Evolutionary conservation across 2,113 vertebrate species (phyloP).

Genomic region (Ranitomeya imitator): DNA sequence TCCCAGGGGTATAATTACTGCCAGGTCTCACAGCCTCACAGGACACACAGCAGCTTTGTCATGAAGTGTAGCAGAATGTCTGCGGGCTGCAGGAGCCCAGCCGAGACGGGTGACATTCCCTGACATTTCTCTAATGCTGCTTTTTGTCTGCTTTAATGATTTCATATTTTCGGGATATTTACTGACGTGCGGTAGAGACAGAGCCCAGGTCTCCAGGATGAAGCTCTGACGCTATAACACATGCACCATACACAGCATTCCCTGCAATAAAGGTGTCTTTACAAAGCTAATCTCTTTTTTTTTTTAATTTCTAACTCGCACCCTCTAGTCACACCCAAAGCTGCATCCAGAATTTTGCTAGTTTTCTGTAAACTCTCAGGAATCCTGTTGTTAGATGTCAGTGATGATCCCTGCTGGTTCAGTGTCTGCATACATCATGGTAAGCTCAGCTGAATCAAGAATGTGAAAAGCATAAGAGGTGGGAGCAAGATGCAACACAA

Average conservation of each 20-base stretch:
- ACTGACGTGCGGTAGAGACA: background rate
- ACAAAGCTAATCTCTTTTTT: no score
- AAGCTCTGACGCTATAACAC: background rate
- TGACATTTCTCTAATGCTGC: slow-evolving; percentile 40
- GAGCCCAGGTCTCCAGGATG: background rate
- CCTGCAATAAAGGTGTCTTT: no score
- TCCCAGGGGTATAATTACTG: background rate
- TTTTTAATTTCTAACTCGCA: background rate
- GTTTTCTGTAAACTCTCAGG: background rate
- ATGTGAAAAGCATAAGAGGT: background rate
- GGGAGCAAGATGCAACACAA: no score
- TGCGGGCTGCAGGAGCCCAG: background rate
- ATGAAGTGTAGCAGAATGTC: slow-evolving; percentile 29
- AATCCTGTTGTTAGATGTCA: background rate
- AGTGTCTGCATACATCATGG: background rate
- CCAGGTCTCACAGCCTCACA: background rate
- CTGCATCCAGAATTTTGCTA: background rate
- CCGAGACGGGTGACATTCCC: slow-evolving; percentile 16
- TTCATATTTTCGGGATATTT: slow-evolving; percentile 28
- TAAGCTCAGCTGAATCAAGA: background rate
- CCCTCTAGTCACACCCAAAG: background rate
- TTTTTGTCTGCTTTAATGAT: slow-evolving; percentile 45
- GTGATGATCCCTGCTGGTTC: background rate
- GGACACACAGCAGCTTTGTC: background rate
- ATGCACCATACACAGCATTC: background rate